Evolutionary conservation across 2,888 invertebrate genomes (phyloP).

Genomic region (Thymelicus lineola): DNA sequence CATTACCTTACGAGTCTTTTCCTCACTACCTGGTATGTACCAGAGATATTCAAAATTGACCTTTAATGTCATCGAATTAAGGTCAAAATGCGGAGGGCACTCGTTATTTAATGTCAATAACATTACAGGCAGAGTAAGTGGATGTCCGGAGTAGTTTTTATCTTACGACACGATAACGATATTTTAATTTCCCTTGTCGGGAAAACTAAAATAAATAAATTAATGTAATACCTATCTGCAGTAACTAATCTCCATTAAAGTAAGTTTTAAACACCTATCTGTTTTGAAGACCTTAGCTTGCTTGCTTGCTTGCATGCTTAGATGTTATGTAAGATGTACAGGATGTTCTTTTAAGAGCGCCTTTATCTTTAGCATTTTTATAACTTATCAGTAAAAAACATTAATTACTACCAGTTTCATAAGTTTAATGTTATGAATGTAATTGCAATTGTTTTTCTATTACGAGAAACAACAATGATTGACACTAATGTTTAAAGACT

Average conservation of each 20-base stretch:
- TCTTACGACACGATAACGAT: conserved; percentile 13
- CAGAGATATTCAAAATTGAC: conserved; percentile 46
- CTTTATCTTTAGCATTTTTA: not conserved
- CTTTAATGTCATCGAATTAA: conserved; percentile 51
- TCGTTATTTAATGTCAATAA: conserved; percentile 42
- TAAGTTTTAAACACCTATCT: too few relatives aligned
- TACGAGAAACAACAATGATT: too few relatives aligned
- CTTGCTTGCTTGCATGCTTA: too few relatives aligned
- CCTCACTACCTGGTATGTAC: conserved; percentile 3
- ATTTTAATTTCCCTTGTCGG: not conserved
- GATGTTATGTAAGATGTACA: too few relatives aligned
- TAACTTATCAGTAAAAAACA: not conserved
- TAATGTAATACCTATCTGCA: too few relatives aligned
- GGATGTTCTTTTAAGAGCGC: too few relatives aligned
- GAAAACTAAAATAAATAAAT: not conserved
- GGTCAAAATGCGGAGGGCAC: conserved; percentile 46
- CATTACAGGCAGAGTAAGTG: conserved; percentile 33
- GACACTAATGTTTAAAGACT: too few relatives aligned
- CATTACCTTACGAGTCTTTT: conserved; percentile 26
- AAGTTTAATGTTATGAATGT: too few relatives aligned
- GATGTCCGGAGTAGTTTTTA: conserved; percentile 36
- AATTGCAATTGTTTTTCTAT: too few relatives aligned
- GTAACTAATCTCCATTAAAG: too few relatives aligned
- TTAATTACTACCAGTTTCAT: too few relatives aligned
- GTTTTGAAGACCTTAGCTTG: too few relatives aligned